Evolutionary conservation across 1,140 invertebrate species (phyloP).

Genomic region (Drosophila orosa): DNA sequence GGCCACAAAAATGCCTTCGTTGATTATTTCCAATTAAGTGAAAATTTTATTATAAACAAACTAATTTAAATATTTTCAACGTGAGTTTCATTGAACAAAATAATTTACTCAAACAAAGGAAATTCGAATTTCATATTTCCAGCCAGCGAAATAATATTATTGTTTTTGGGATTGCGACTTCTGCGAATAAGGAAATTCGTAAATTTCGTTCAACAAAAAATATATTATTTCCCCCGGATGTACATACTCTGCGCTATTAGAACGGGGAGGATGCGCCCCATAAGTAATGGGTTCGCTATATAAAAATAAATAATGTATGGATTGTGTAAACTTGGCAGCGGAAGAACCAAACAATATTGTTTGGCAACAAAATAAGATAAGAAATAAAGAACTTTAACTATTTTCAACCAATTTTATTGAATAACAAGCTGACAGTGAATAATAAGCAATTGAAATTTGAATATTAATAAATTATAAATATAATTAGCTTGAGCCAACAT

Average conservation of each 20-base stretch:
- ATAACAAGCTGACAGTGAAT: background rate
- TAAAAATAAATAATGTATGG: constrained; percentile 61
- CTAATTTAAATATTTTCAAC: constrained; percentile 78
- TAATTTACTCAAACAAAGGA: constrained; percentile 67
- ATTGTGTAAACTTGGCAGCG: constrained; percentile 25
- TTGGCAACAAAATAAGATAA: constrained; percentile 12
- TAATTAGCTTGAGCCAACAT: too few relatives aligned
- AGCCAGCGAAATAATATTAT: constrained; percentile 35
- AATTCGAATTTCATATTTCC: constrained; percentile 37
- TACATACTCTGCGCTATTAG: constrained; percentile 26
- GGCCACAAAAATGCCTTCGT: constrained; percentile 60
- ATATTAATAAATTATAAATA: background rate
- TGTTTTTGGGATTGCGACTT: constrained; percentile 33
- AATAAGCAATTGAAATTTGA: background rate
- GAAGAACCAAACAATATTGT: background rate
- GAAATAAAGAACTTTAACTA: background rate
- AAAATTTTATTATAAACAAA: constrained; percentile 83
- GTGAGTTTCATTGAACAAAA: constrained; percentile 72
- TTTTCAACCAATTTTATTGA: background rate
- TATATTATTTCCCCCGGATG: constrained; percentile 64
- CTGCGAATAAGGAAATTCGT: constrained; percentile 58
- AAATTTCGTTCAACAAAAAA: constrained; percentile 55
- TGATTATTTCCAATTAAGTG: constrained; percentile 82
- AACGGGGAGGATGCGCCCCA: constrained; percentile 48
- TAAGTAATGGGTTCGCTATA: constrained; percentile 34